Evolutionary conservation across 2,888 invertebrate species (phyloP).

Genomic region (Acronicta leporina): DNA sequence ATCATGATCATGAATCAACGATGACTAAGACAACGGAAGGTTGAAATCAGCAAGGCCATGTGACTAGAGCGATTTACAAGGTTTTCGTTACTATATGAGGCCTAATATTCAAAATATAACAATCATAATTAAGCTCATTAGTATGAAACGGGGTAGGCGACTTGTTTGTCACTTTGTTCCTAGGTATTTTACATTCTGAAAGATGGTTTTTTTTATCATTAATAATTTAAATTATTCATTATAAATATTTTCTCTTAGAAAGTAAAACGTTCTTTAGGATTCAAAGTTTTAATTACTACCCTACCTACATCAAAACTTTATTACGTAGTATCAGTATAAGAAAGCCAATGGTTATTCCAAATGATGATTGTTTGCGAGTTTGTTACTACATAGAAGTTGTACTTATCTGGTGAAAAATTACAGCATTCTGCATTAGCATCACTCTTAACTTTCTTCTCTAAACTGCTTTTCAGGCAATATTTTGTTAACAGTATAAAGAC

Average conservation of each 20-base stretch:
- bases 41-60: conserved; percentile 54
- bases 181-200: neutral
- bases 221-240: neutral
- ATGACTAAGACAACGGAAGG: conserved; percentile 69
- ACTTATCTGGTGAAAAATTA: no score
- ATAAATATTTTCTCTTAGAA: neutral
- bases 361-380: conserved; percentile 19
- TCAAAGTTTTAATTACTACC: no score
- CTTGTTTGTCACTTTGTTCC: conserved; percentile 2
- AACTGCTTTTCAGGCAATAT: no score
- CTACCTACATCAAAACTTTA: no score
- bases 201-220: conserved; percentile 5
- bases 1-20: conserved; percentile 73
- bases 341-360: conserved; percentile 15
- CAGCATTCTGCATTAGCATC: no score
- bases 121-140: conserved; percentile 51
- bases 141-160: conserved; percentile 15
- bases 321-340: neutral
- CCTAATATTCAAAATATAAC: conserved; percentile 40
- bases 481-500: no score
- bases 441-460: no score
- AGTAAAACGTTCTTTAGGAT: neutral
- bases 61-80: conserved; percentile 53
- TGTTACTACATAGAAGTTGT: no score
- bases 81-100: conserved; percentile 49